A percentile compares a stretch with the other conserved stretches of the same genome.
Conservation (phyloP, 1,140 invertebrate species). For the Drosophila cardini region DNA sequence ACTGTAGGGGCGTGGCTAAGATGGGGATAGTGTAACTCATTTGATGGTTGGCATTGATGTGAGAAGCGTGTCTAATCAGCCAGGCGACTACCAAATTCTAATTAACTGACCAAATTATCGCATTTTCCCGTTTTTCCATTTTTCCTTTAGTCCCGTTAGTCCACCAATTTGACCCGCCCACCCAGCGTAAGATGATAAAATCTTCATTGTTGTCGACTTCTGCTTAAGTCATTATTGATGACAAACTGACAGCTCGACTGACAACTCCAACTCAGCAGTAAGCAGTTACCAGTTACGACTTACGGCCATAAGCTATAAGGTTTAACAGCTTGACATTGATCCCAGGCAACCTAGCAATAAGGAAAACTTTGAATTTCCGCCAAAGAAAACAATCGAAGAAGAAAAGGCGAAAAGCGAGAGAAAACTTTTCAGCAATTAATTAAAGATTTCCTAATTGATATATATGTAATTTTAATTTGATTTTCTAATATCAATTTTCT, state of each 20-base stretch:
- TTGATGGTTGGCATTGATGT: slow-evolving; percentile 16
- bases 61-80: slow-evolving; percentile 39
- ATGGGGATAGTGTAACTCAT: background rate
- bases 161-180: too few species aligned
- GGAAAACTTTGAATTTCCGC: background rate
- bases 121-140: background rate
- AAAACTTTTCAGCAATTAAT: slow-evolving; percentile 1
- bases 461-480: background rate
- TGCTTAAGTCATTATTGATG: slow-evolving; percentile 30
- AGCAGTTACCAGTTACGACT: background rate
- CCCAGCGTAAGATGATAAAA: background rate
- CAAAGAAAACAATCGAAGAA: background rate
- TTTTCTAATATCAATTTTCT: too few species aligned
- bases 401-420: background rate
- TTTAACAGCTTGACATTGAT: slow-evolving; percentile 2
- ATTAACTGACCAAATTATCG: slow-evolving; percentile 42
- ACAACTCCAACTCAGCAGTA: background rate
- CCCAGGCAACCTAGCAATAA: background rate
- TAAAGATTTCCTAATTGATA: slow-evolving; percentile 7
- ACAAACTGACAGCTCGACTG: slow-evolving; percentile 22
- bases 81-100: slow-evolving; percentile 11
- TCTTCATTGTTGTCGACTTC: background rate
- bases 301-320: slow-evolving; percentile 4
- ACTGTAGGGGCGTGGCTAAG: too few species aligned
- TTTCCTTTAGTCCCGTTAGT: too few species aligned